These are phyloP conservation scores for Rhysida immarginata DNA, from an alignment of 1,140 invertebrate genomes.

Conservation along the genomic window DNA sequence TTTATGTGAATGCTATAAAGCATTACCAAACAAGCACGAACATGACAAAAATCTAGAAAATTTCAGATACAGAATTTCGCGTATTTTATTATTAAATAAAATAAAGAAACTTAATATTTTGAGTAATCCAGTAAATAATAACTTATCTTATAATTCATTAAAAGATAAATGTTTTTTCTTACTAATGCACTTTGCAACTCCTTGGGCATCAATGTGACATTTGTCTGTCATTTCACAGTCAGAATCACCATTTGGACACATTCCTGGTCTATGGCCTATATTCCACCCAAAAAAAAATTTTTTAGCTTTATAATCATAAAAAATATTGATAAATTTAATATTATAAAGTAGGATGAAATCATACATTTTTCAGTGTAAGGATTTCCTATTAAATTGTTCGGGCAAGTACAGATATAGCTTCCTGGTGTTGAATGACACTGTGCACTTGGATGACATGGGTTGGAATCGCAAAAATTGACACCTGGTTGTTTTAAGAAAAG, in stretches of 20 bases:
- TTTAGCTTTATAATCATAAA: background rate
- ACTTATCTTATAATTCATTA: background rate
- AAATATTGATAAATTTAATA: background rate
- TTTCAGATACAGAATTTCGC: background rate
- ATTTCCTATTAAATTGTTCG: slow-evolving; percentile 29
- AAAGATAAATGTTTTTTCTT: background rate
- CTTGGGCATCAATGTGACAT: slow-evolving; percentile 39
- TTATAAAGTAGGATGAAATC: background rate
- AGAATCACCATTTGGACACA: slow-evolving; percentile 47
- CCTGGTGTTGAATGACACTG: slow-evolving; percentile 49
- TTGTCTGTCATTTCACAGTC: slow-evolving; percentile 39
- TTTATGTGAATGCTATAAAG: too few species aligned
- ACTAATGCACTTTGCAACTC: slow-evolving; percentile 41
- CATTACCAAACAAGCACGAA: too few species aligned
- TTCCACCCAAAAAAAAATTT: background rate
- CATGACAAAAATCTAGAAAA: too few species aligned
- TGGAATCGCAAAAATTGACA: slow-evolving; percentile 43
- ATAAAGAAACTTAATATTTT: background rate
- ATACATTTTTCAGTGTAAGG: slow-evolving; percentile 18
- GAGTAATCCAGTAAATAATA: too few species aligned
- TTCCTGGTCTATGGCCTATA: slow-evolving; percentile 28
- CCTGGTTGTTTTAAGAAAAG: too few species aligned
- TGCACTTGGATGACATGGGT: slow-evolving; percentile 63
- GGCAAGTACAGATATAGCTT: slow-evolving; percentile 56
- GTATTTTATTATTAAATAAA: background rate